phyloP scores from a whole-genome alignment of 2,888 invertebrate species.

The Hyles lineata region DNA sequence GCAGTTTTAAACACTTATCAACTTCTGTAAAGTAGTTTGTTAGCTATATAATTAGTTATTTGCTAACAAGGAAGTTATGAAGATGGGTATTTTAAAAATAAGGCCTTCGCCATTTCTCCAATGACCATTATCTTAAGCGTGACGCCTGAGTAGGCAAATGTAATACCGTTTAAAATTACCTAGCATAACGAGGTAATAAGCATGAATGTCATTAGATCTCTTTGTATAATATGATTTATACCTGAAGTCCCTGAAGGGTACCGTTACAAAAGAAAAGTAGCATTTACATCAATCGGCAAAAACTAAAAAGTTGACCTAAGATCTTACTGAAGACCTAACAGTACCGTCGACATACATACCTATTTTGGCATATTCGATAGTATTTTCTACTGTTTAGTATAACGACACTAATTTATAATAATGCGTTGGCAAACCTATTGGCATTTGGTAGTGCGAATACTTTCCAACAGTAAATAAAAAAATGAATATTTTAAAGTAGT shows the following conservation, averaged over 20 bases:
- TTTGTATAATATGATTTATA: background rate
- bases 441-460: background rate
- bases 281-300: conserved; percentile 1
- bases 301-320: conserved; percentile 15
- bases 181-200: background rate
- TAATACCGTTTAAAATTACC: background rate
- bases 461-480: background rate
- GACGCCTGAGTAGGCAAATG: background rate
- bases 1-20: too few species aligned
- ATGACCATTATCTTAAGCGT: too few species aligned
- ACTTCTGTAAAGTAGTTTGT: too few species aligned
- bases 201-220: background rate
- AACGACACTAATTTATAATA: conserved; percentile 1
- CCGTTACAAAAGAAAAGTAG: conserved; percentile 12
- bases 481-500: background rate
- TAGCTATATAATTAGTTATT: too few species aligned
- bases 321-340: conserved; percentile 15
- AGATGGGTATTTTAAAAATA: too few species aligned
- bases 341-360: conserved; percentile 16
- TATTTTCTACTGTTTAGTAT: conserved; percentile 5
- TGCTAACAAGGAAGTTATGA: too few species aligned
- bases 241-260: background rate
- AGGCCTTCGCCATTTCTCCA: too few species aligned
- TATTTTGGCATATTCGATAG: background rate
- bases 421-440: background rate